Evolutionary conservation across 2,888 invertebrate genomes (phyloP), one percentile per base, ranked within the genome.

Genomic region (Phortica magna): DNA sequence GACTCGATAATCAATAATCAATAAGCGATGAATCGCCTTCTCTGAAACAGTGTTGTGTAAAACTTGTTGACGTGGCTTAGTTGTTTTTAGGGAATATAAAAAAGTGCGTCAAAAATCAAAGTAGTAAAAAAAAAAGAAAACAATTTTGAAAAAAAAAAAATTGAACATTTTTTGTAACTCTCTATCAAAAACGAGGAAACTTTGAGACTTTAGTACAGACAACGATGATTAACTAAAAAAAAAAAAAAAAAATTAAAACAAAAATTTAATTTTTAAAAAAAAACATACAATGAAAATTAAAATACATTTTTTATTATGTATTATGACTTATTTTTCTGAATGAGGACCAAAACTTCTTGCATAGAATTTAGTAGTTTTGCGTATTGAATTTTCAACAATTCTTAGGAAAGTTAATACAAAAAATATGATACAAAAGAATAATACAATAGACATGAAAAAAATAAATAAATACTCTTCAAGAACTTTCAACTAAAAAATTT

Each of bases 321-420:
- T 61, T n/a, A n/a, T 19, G 61, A 78, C 83, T 79, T 83, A 76
- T 68, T 80, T 80, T 84, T 78, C 79, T 79, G 74, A 83, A 84
- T 84, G 87, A 83, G 89, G 89, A 88, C 89, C 89, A 89, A 89
- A 78, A 77, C 61, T 22, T 10, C 31, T 61, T 81, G 48, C 77
- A 59, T 80, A 80, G 75, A 82, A 81, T 80, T 81, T 82, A 77
- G 41, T 78, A 81, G 79, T 83, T 81, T 76, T 83, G 80, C 14
- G 83, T 78, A 80, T 55, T 76, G 76, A 76, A 77, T 74, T 77
- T 71, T 79, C 31, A 31, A 31, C 31, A 73, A 41, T 74, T 65
- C 57, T 17, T 76, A 72, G 31, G 31, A 31, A 31, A 31, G 31
- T 31, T 31, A 4, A 31, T 31, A 4, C 5, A 31, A 31, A 31